Evolutionary conservation across 2,797 vertebrate genomes (phyloP), one percentile per base, ranked within the genome.

Genomic region (Hephaestus fuliginosus): DNA sequence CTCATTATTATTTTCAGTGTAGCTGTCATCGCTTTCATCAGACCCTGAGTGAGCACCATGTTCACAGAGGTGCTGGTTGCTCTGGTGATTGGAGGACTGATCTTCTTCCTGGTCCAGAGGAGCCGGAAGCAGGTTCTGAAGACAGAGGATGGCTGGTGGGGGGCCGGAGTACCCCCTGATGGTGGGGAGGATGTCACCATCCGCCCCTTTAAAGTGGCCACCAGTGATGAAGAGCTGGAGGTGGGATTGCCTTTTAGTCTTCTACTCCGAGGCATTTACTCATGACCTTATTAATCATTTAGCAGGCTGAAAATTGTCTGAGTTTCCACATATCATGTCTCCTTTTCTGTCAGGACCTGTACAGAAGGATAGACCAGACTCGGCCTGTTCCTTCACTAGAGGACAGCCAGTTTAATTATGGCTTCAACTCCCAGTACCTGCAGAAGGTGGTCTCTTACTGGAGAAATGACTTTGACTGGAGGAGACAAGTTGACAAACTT

Each of bases 391-490:
- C 94, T 0, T 95, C 96, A 0, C 81, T 98, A 77, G 96, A 97
- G 76, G 95, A 96, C 78, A 95, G 96, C 0, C 92, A 94, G 83
- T 98, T 97, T 82, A 76, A 96, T 65, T 98, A 98, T 0, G 97
- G 97, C 73, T 96, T 98, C 85, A 97, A 97, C 92, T 96, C 96
- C 15, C 80, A 69, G 39, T 96, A 95, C 81, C 93, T 98, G 76
- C 84, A 64, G 93, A 95, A 92, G 69, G 94, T 98, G 57, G 89
- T 97, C 55, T 90, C 95, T 30, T 98, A 98, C 78, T 98, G 97
- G 97, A 97, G 96, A 81, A 94, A 96, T 4, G 86, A 95, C 69
- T 98, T 96, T 28, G 93, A 97, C 89, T 98, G 97, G 97, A 92
- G 9, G 77, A 96, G 92, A 76, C 97, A 97, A 86, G 96, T 98